Evolutionary conservation across 2,797 vertebrate species (phyloP).

Genomic region (Heteromormyrus szaboi): DNA sequence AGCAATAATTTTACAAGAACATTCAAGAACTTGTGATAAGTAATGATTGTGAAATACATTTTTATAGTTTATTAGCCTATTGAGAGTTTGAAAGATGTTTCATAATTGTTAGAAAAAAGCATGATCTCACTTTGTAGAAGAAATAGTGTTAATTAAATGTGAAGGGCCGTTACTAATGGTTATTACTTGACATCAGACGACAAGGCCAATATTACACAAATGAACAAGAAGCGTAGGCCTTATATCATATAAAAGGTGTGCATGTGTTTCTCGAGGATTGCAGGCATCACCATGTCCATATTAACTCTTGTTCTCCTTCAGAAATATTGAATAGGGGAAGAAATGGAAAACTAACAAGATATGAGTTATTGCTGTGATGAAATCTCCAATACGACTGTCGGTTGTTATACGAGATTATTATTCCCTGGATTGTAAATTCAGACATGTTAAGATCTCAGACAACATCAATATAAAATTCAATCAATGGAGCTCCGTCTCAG

Average conservation of each 20-base stretch:
- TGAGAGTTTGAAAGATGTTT: neutral
- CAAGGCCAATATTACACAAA: neutral
- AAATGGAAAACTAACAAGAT: constrained; percentile 15
- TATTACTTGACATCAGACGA: neutral
- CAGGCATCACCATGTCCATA: neutral
- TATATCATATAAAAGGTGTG: neutral
- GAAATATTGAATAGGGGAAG: constrained; percentile 7
- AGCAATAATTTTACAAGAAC: neutral
- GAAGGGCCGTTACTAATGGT: neutral
- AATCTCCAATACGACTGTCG: constrained; percentile 45
- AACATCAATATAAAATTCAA: constrained; percentile 73
- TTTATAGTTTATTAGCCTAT: neutral
- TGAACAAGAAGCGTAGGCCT: neutral
- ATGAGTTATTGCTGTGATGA: constrained; percentile 18
- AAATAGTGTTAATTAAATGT: neutral
- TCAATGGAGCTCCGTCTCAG: constrained; percentile 59
- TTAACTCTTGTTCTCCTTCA: neutral
- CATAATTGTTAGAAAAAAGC: neutral
- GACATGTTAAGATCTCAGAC: constrained; percentile 72
- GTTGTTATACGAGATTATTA: constrained; percentile 77
- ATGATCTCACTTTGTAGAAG: neutral
- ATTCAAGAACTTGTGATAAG: neutral
- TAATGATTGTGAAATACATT: neutral
- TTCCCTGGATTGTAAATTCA: constrained; percentile 70
- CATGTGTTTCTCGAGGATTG: neutral